Conservation (phyloP, 2,888 invertebrate species). For the Apotomis turbidana region DNA sequence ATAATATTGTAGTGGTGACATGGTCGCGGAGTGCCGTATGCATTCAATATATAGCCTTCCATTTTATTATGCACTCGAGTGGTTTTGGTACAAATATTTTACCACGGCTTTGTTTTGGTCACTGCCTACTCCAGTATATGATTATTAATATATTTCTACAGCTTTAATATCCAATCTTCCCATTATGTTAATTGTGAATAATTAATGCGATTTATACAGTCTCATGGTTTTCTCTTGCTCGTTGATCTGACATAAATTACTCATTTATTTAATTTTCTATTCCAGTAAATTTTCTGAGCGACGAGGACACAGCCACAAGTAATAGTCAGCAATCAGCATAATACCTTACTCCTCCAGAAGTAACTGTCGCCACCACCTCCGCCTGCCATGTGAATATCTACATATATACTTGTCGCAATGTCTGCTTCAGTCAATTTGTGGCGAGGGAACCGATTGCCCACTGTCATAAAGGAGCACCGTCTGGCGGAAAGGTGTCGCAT, state of each 20-base stretch:
- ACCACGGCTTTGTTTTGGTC: conserved; percentile 1
- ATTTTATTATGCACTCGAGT: conserved; percentile 23
- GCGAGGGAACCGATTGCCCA: too few species aligned
- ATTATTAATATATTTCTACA: conserved; percentile 4
- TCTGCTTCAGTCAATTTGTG: too few species aligned
- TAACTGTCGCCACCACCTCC: too few species aligned
- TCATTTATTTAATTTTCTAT: background rate
- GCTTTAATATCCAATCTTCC: conserved; percentile 2
- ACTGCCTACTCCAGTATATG: background rate
- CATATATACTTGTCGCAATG: too few species aligned
- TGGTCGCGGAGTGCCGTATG: background rate
- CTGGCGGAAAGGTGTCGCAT: too few species aligned
- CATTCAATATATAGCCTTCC: conserved; percentile 2
- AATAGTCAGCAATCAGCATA: too few species aligned
- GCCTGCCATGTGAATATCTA: too few species aligned
- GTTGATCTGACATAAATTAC: background rate
- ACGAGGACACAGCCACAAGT: too few species aligned
- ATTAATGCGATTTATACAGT: conserved; percentile 14
- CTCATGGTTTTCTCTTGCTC: background rate
- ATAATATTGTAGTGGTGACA: conserved; percentile 60
- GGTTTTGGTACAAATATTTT: background rate
- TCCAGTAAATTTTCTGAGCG: too few species aligned
- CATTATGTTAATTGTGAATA: conserved; percentile 11
- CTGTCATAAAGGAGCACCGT: too few species aligned
- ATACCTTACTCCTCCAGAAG: too few species aligned